Base-by-base conservation (phyloP, 2,888 invertebrate species). In the Hyposoter didymator region DNA sequence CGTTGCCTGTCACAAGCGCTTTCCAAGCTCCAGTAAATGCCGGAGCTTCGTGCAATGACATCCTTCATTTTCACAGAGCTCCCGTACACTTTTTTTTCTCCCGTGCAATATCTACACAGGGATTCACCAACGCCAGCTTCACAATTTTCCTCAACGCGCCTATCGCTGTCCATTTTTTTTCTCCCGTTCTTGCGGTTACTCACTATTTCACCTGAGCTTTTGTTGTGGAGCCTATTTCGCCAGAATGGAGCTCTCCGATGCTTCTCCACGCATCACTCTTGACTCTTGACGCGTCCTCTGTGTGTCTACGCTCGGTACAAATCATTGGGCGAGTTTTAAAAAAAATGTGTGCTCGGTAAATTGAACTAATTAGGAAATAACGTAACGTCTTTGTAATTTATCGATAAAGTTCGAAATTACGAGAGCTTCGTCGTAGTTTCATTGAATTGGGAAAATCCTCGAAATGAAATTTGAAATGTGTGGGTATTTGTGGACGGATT, bases 1-100 rank as follows among this genome's bases (percentile, higher is more conserved):
- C 88, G 89, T 89, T 88, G 89, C 88, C 90, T 90, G 91, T 91
- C 89, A 91, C 89, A 74, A 72, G 73, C 78, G 85, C 82, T 84
- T 66, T 85, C 49, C 82, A 73, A 80, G 78, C 87, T 76, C 82
- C 85, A 87, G 88, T 84, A 89, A 89, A 88, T 89, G 87, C 82
- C 87, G 87, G n/a, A n/a, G 87, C 76, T 84, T 86, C 86, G 78
- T 80, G 75, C 87, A 88, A 76, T 79, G 84, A 87, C 88, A 87
- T 90, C 87, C 90, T 88, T 91, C 91, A 90, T 89, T 91, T 90
- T 90, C 75, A 73, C 87, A 73, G 79, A 80, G 19, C 66, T 45
- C 43, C 8, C 66, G 19, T 32, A 88, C 59, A 49, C 70, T 78
- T 67, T 67, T 67, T 67, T 78, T 52, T 43, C 66, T 47, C 55